Base-by-base conservation (phyloP, 1,140 invertebrate species). In the Cydia fagiglandana region DNA sequence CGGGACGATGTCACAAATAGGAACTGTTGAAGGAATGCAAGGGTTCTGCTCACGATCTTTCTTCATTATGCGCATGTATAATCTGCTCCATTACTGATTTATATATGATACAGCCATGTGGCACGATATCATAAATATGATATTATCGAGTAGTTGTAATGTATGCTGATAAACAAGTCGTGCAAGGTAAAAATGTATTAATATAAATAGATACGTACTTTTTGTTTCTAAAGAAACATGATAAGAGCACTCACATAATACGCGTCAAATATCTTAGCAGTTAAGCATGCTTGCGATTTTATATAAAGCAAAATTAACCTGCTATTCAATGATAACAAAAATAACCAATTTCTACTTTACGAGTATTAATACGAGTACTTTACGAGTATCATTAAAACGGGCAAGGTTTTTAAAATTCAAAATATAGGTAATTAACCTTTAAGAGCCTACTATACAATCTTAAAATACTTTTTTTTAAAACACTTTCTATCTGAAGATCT, bases 1-100 rank as follows among this genome's bases (percentile, higher is more conserved):
- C 34, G 34, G 30, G 66, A 41, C 66, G 30, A 45, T 70, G 66
- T 70, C 66, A 70, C 34, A 70, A 70, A 70, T 70, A 70, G 66
- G 66, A 85, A 82, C 79, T 78, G 75, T 80, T 83, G 80, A 87
- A 88, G 87, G 86, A 89, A 86, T 88, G 83, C 79, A 84, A 82
- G 81, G 82, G 81, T 64, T 73, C 64, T 78, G 75, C 81, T 89
- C 88, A 90, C 88, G 88, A 92, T 88, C 82, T 81, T 78, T 86
- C 79, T 84, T 92, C 91, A 90, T 83, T 91, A 91, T 92, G 91
- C 88, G 91, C 91, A 92, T 92, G 88, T 89, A 92, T 92, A 92
- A 92, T 92, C 88, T 90, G 89, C 87, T 76, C 80, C 79, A 88
- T 91, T 91, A 89, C 76, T 88, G 86, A 91, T 91, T 90, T 91